phyloP scores from a whole-genome alignment of 23 tunicate genomes.

The Aplidium turbinatum region DNA sequence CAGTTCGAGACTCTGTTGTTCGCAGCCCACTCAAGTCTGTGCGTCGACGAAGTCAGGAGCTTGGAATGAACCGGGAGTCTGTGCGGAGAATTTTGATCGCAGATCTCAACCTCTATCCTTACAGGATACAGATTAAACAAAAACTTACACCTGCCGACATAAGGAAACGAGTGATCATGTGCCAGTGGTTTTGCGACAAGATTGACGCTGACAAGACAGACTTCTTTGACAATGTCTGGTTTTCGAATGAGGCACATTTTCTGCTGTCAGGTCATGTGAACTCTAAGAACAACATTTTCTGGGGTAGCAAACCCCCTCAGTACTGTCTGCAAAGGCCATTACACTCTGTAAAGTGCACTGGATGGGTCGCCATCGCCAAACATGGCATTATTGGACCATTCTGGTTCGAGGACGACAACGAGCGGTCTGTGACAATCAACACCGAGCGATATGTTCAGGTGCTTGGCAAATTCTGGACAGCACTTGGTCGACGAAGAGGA shows the following conservation, averaged over 20 bases:
- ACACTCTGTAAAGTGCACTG: constrained; percentile 49
- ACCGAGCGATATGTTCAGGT: constrained; percentile 47
- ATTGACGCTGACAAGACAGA: constrained; percentile 17
- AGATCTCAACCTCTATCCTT: constrained; percentile 27
- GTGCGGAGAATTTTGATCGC: constrained; percentile 28
- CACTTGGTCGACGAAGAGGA: constrained; percentile 42
- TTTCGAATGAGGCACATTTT: constrained; percentile 37
- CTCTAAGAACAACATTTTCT: constrained; percentile 33
- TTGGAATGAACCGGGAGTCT: constrained; percentile 25
- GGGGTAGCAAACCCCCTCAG: constrained; percentile 33
- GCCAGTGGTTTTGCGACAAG: constrained; percentile 33
- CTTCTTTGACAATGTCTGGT: constrained; percentile 37
- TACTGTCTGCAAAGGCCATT: constrained; percentile 35
- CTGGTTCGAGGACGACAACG: constrained; percentile 39
- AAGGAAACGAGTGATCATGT: constrained; percentile 27
- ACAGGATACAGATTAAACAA: constrained; percentile 31
- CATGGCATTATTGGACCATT: constrained; percentile 48
- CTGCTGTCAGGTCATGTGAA: constrained; percentile 35
- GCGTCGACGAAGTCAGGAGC: constrained; percentile 38
- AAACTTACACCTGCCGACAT: constrained; percentile 33
- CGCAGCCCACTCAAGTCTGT: constrained; percentile 30
- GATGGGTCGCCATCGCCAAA: constrained; percentile 33
- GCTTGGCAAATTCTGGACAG: constrained; percentile 38
- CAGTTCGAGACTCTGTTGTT: constrained; percentile 27
- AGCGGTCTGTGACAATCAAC: constrained; percentile 49